Evolutionary conservation across 2,797 vertebrate species (phyloP).

Genomic region (Parauchenoglanis punctatus): DNA sequence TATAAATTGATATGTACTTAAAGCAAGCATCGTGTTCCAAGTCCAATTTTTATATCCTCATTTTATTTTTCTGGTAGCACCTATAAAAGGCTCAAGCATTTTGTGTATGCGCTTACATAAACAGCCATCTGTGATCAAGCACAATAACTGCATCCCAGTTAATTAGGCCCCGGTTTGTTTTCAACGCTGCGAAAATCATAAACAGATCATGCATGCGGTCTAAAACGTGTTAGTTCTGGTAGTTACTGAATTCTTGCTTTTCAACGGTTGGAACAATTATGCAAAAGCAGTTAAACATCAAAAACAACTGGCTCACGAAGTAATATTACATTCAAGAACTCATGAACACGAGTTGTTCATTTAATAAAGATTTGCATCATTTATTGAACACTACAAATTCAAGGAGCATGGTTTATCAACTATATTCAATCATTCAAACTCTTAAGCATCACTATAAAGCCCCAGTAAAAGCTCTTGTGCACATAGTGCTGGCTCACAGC

Average conservation of each 20-base stretch:
- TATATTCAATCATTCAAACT: neutral
- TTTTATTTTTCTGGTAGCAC: neutral
- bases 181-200: neutral
- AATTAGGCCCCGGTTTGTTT: neutral
- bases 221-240: neutral
- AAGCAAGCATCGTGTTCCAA: neutral
- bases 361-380: neutral
- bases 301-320: neutral
- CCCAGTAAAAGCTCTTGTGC: neutral
- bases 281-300: neutral
- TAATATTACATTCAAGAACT: neutral
- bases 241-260: neutral
- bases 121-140: conserved; percentile 25
- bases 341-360: neutral
- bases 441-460: neutral
- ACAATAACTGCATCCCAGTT: neutral
- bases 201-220: neutral
- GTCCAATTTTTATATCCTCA: neutral
- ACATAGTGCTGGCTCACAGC: neutral
- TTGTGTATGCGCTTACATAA: neutral
- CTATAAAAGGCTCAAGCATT: neutral
- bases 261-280: neutral
- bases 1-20: neutral
- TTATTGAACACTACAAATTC: neutral
- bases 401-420: neutral